Conservation (phyloP, 2,888 invertebrate species). For the Spilosoma lubricipeda region DNA sequence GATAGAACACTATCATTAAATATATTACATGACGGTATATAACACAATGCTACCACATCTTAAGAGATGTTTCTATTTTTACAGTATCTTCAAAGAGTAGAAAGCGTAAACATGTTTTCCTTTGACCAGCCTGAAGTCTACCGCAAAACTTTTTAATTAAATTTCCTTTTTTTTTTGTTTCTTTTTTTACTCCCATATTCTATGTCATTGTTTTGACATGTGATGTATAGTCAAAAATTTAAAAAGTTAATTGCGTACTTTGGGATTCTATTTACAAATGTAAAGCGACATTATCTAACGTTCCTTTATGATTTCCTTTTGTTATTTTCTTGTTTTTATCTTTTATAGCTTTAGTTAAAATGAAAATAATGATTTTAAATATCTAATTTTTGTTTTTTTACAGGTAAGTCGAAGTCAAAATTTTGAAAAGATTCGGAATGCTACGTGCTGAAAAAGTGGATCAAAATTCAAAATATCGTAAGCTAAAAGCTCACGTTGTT, state of each 20-base stretch:
- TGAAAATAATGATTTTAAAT: slow-evolving; percentile 1
- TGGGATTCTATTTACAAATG: slow-evolving; percentile 59
- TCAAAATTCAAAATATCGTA: not conserved
- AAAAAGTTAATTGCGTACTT: slow-evolving; percentile 58
- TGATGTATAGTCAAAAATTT: too few species aligned
- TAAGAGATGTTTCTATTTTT: slow-evolving; percentile 14
- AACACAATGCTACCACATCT: slow-evolving; percentile 39
- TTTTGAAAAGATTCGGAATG: not conserved
- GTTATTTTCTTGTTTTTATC: slow-evolving; percentile 22
- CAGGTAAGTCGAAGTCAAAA: slow-evolving; percentile 4
- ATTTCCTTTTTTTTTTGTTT: too few species aligned
- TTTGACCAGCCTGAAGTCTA: too few species aligned
- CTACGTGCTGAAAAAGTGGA: not conserved
- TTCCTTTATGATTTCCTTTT: slow-evolving; percentile 50
- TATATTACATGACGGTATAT: slow-evolving; percentile 47
- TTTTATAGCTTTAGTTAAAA: slow-evolving; percentile 9
- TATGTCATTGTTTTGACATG: too few species aligned
- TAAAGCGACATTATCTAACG: slow-evolving; percentile 53
- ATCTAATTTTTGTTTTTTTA: slow-evolving; percentile 2
- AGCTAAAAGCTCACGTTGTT: slow-evolving; percentile 15
- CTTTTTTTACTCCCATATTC: too few species aligned
- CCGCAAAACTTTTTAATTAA: too few species aligned
- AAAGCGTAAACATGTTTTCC: not conserved
- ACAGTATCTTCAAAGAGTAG: not conserved
- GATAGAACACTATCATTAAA: slow-evolving; percentile 63